Base-by-base conservation (phyloP, 2,888 invertebrate genomes). In the Dorcus hopei region DNA sequence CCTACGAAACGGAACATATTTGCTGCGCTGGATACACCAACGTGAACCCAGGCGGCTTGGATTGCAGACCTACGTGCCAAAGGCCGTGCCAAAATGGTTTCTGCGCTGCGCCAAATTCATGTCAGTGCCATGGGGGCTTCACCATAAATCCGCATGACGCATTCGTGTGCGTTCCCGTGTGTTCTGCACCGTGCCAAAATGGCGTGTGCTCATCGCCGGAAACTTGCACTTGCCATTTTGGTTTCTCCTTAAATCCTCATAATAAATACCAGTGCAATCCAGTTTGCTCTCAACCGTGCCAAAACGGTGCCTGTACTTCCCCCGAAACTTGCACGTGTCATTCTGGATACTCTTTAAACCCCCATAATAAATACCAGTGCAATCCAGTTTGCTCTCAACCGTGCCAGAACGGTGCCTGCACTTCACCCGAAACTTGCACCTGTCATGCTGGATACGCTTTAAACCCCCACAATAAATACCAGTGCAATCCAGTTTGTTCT, bases 381-480 rank as follows among this genome's bases (percentile, higher is more conserved):
- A 70, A 74, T 23, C 78, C 79, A 9, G 64, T 74, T 8, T 80
- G 80, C 64, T 56, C 66, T 5, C 67, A 55, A 26, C n/a, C 52
- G 7, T 68, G 67, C 45, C 9, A 55, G 7, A 63, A 67, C 58
- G 68, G 69, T 9, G 47, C 33, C 16, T 70, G 70, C 39, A 57
- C 59, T 14, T 59, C 57, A 7, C 65, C 61, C 38, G 61, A 80
- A 59, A 71, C 71, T 1, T 83, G 83, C 61, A 70, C 70, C 40
- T 72, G 66, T 45, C 59, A 61, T 5, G 23, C 16, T 19, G 68
- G 68, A 9, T 68, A 41, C 26, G 19, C 16, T 3, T 14, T 54
- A 38, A 61, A 62, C 49, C 48, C 57, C 1, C 49, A 41, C 0
- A 43, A 59, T 38, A 65, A 51, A 26, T 19, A 54, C 38, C 54